Evolutionary conservation across 2,113 vertebrate species (phyloP).

Genomic region (Edolisoma coerulescens): DNA sequence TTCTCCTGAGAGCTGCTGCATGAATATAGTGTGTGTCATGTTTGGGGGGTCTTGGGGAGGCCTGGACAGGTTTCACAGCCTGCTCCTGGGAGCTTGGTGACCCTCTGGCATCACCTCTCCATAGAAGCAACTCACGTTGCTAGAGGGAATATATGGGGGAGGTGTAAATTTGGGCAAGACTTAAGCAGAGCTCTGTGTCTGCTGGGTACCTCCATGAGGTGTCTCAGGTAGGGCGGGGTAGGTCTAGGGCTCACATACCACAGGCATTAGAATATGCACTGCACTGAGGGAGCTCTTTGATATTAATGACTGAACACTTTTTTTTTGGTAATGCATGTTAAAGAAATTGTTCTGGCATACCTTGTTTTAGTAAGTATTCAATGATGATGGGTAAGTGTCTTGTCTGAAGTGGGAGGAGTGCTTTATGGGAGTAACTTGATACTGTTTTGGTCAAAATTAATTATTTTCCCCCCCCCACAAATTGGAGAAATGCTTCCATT

Average conservation of each 20-base stretch:
- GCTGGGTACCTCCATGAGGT: not conserved
- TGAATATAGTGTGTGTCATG: not conserved
- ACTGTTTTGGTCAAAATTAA: not conserved
- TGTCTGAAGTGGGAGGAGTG: not conserved
- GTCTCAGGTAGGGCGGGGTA: not conserved
- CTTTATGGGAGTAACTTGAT: not conserved
- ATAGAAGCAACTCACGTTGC: not conserved
- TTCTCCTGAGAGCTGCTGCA: not conserved
- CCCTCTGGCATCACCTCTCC: not conserved
- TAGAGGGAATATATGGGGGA: not conserved
- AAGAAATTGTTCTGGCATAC: not conserved
- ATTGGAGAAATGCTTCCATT: not conserved
- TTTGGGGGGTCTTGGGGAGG: not conserved
- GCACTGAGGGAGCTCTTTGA: not conserved
- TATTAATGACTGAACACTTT: not conserved
- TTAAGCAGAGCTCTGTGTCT: not conserved
- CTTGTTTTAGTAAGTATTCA: not conserved
- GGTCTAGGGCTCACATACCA: not conserved
- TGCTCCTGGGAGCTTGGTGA: not conserved
- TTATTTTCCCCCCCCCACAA: accelerated
- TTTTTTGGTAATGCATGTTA: not conserved
- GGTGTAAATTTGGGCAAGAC: not conserved
- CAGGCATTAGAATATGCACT: not conserved
- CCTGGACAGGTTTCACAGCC: not conserved
- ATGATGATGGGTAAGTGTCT: not conserved